Evolutionary conservation across 1,140 invertebrate species (phyloP), one percentile per base, ranked within the genome.

Genomic region (Campoletis sonorensis): DNA sequence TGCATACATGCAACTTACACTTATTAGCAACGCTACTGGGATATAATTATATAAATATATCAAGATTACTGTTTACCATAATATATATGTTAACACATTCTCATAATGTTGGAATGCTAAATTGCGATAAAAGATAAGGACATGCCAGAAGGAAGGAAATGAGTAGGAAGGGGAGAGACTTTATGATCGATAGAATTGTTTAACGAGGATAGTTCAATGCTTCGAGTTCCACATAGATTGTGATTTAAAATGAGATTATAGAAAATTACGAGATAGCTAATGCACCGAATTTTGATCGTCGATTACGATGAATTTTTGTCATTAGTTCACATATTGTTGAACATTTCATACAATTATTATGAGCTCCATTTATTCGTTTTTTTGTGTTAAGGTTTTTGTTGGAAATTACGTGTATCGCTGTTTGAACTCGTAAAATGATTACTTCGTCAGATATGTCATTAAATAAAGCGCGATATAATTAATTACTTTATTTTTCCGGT

Each of bases 161-260:
- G n/a, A n/a, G n/a, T n/a, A n/a, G n/a, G n/a, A 13, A 27, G 61
- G 23, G 26, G 15, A 26, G 4, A n/a, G 71, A 37, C n/a, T 58
- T 33, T 58, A 75, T 75, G 49, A 75, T 75, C 72, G 72, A 75
- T 75, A 30, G 45, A 75, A 75, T 75, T 58, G 72, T 75, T 54
- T 23, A 15, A 51, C 72, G 71, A 27, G 45, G 72, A 75, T 75
- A 75, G 49, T 75, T 75, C 72, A 58, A 75, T 75, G 49, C 72
- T 49, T 54, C 71, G 15, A 40, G 72, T 75, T 58, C 15, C 49
- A 67, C 23, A 58, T 58, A 23, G 71, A 58, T 13, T 67, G n/a
- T 37, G 49, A 75, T 75, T 27, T 18, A 18, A 15, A 51, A 10
- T 15, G n/a, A 2, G 72, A 75, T 75, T 58, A 75, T 51, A 27